Conservation (phyloP, 2,888 invertebrate species). For the Exephanes ischioxanthus region DNA sequence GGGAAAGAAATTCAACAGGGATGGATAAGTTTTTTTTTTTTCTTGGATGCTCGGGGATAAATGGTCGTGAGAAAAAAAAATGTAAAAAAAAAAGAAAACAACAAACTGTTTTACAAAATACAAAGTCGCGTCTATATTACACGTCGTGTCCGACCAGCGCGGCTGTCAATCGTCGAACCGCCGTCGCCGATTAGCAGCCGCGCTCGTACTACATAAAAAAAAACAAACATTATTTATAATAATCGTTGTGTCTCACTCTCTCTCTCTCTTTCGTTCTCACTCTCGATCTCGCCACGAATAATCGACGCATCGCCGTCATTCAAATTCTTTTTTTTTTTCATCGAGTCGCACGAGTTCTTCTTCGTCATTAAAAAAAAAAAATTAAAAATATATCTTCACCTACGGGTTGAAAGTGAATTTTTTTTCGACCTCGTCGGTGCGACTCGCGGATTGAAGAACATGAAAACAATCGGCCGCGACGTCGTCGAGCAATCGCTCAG, state of each 20-base stretch:
- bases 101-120: constrained; percentile 58
- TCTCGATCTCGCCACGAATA: constrained; percentile 33
- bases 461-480: constrained; percentile 8
- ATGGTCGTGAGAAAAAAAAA: constrained; percentile 46
- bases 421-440: not conserved
- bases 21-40: constrained; percentile 35
- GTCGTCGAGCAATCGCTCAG: not conserved
- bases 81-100: constrained; percentile 55
- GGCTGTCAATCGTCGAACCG: constrained; percentile 57
- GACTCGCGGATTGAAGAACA: not conserved
- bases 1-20: constrained; percentile 48
- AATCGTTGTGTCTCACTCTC: constrained; percentile 61
- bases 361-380: not conserved
- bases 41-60: constrained; percentile 26
- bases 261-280: constrained; percentile 57
- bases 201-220: constrained; percentile 50
- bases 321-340: constrained; percentile 14
- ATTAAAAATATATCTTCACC: not conserved
- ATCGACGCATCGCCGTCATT: constrained; percentile 51
- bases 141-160: constrained; percentile 78
- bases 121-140: constrained; percentile 76
- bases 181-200: constrained; percentile 65
- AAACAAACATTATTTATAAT: constrained; percentile 39
- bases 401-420: not conserved
- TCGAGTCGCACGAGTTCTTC: not conserved